Evolutionary conservation across 2,113 vertebrate species (phyloP), one percentile per base, ranked within the genome.

Genomic region (Sphyrna mokarran): DNA sequence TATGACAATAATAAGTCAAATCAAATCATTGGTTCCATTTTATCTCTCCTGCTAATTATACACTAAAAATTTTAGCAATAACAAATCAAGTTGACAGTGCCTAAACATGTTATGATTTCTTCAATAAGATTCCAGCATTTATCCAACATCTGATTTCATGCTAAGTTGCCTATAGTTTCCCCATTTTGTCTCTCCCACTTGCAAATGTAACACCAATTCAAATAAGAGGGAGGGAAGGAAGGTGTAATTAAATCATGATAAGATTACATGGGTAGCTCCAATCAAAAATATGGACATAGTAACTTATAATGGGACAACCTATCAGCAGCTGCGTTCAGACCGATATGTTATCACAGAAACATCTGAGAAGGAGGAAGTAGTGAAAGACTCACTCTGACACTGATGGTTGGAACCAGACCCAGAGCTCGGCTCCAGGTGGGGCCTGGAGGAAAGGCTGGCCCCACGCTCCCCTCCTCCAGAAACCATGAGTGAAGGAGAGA

Each of bases 341-440:
- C n/a, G 3, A 91, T 33, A 66, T 33, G 26, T 58, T 90, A 29
- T 61, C 86, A 61, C 10, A 33, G 26, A 14, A 58, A 89, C 10
- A 4, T 58, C 23, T 33, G 48, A 54, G 7, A n/a, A 66, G 58
- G 61, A 2, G 2, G 10, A 72, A 9, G 54, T 90, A 29, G 23
- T n/a, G 0, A 72, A 78, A 33, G 96, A 99, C 99, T 98, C 97
- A 99, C 99, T 99, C 98, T 0, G 97, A 97, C 58, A 99, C 98
- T 0, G 98, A 97, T 96, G 99, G 97, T 97, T 99, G 98, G 96
- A 99, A 99, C 99, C 99, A 99, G 96, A 98, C 99, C 99, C 99
- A 43, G 72, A 98, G 97, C 91, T 98, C 98, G 0, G 97, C 98
- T 0, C 98, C 98, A 0, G 98, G 97, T 0, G 99, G 99, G 0